phyloP scores from a whole-genome alignment of 2,888 invertebrate genomes.

The Apoda limacodes region DNA sequence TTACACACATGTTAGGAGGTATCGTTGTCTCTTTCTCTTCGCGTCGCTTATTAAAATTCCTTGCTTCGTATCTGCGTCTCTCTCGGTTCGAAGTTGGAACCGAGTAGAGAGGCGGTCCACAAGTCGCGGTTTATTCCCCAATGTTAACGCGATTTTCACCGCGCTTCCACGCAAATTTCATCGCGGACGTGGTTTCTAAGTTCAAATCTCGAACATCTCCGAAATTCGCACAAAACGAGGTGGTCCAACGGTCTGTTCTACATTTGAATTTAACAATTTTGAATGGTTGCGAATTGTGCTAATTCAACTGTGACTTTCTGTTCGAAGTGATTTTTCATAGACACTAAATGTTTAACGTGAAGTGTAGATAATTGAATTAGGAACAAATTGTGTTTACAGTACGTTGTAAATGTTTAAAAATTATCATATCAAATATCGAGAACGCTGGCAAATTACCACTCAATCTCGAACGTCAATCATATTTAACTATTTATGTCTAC shows the following conservation, averaged over 20 bases:
- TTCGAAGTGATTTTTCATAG: constrained; percentile 27
- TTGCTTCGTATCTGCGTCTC: constrained; percentile 62
- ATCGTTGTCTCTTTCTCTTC: constrained; percentile 57
- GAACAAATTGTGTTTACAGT: no score
- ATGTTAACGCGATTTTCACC: constrained; percentile 62
- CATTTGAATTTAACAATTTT: constrained; percentile 7
- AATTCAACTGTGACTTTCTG: constrained; percentile 28
- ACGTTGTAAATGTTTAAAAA: no score
- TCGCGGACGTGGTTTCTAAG: no score
- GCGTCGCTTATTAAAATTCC: constrained; percentile 69
- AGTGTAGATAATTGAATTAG: no score
- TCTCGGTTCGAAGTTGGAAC: constrained; percentile 37
- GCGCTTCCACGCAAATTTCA: constrained; percentile 62
- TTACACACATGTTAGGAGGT: constrained; percentile 61
- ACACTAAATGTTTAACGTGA: no score
- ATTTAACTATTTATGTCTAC: no score
- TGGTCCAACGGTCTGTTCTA: no score
- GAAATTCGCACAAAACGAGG: no score
- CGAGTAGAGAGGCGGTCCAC: constrained; percentile 45
- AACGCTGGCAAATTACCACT: no score
- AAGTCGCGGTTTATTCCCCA: constrained; percentile 52
- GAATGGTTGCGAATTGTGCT: constrained; percentile 32
- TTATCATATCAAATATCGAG: no score
- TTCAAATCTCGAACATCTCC: no score
- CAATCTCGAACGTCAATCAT: no score